These are phyloP conservation scores for Pseudococcus viburni DNA, from an alignment of 2,888 invertebrate genomes.

Conservation along the genomic window DNA sequence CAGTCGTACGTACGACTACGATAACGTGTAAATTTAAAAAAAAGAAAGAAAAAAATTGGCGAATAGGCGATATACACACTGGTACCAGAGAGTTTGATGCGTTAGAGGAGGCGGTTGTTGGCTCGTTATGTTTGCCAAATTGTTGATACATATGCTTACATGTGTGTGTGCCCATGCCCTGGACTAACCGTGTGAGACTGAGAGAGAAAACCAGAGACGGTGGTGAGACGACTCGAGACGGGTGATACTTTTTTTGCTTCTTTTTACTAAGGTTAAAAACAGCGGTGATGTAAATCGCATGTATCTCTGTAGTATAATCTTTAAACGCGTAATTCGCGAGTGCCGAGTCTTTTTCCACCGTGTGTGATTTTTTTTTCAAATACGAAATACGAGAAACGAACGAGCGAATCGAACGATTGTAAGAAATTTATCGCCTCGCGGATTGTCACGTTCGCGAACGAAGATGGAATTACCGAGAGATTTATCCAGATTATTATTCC, in stretches of 20 bases:
- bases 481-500: conserved; percentile 56
- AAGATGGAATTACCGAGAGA: conserved; percentile 59
- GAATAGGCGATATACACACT: neutral
- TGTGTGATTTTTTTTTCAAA: neutral
- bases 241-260: neutral
- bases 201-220: neutral
- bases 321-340: neutral
- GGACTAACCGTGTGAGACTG: neutral
- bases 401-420: neutral
- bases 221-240: neutral
- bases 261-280: conserved; percentile 6
- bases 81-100: neutral
- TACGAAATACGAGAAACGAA: neutral
- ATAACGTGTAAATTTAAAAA: neutral
- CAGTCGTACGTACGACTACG: neutral
- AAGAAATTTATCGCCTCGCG: neutral
- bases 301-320: neutral
- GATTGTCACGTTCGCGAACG: neutral
- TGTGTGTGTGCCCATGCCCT: neutral
- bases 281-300: conserved; percentile 22
- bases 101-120: conserved; percentile 4
- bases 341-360: neutral
- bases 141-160: conserved; percentile 1
- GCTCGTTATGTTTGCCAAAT: conserved; percentile 28
- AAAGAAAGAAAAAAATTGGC: neutral